Evolutionary conservation across 1,140 invertebrate species (phyloP).

Genomic region (Megalonaias nervosa): DNA sequence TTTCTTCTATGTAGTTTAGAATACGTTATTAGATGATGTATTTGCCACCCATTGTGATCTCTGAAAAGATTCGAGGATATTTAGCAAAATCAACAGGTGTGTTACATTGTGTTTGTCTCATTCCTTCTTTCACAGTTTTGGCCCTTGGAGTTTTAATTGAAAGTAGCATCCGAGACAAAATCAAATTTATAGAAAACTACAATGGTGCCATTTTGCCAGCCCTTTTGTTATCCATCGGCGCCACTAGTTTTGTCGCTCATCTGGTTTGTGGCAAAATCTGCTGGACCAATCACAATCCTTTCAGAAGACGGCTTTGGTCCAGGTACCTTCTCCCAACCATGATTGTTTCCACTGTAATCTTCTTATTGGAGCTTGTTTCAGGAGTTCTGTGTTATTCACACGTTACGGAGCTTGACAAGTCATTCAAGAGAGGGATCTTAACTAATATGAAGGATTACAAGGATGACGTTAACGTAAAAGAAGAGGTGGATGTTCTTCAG

Average conservation of each 20-base stretch:
- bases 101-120: constrained; percentile 29
- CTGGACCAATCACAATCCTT: constrained; percentile 25
- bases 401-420: constrained; percentile 36
- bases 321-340: constrained; percentile 34
- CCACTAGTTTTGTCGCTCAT: constrained; percentile 33
- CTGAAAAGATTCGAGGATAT: constrained; percentile 27
- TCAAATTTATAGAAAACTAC: constrained; percentile 41
- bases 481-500: constrained; percentile 55
- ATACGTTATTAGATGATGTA: neutral
- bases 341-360: constrained; percentile 29
- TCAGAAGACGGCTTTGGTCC: constrained; percentile 33
- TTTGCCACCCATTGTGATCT: constrained; percentile 30
- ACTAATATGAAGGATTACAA: constrained; percentile 47
- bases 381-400: constrained; percentile 45
- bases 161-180: constrained; percentile 33
- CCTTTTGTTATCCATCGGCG: constrained; percentile 38
- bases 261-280: constrained; percentile 37
- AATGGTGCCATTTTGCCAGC: constrained; percentile 36
- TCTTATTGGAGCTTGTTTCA: constrained; percentile 35
- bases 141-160: constrained; percentile 34
- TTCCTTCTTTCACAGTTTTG: constrained; percentile 39
- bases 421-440: constrained; percentile 44
- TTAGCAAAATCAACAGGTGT: constrained; percentile 33
- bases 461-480: constrained; percentile 42
- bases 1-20: too few relatives aligned